Conservation (phyloP, 2,113 vertebrate genomes). For the Mormyrus iriodes region DNA sequence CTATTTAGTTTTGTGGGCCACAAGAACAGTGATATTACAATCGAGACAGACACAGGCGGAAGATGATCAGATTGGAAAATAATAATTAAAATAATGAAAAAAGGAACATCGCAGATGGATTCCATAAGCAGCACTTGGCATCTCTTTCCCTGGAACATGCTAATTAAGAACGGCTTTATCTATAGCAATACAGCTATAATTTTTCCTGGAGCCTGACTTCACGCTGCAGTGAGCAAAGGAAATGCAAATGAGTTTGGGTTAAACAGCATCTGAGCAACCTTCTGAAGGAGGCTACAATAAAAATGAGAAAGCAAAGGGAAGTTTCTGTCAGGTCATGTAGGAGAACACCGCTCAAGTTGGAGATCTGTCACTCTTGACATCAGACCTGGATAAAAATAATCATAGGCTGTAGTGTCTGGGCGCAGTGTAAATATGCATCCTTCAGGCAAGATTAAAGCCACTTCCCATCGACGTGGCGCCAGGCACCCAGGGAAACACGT, state of each 20-base stretch:
- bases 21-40: background rate
- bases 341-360: background rate
- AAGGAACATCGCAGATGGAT: background rate
- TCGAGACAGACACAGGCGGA: background rate
- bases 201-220: background rate
- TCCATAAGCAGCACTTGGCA: background rate
- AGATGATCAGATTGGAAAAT: background rate
- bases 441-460: conserved; percentile 46
- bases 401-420: conserved; percentile 17
- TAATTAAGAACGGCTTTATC: background rate
- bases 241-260: background rate
- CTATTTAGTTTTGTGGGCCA: background rate
- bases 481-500: conserved; percentile 42
- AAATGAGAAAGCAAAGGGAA: background rate
- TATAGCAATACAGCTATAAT: background rate
- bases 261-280: background rate
- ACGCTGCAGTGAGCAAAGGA: background rate
- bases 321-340: background rate
- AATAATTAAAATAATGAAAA: background rate
- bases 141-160: background rate
- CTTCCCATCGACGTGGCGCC: conserved; percentile 37
- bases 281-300: background rate
- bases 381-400: conserved; percentile 23
- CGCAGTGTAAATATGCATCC: conserved; percentile 28
- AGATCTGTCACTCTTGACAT: conserved; percentile 31